phyloP scores from a whole-genome alignment of 2,797 vertebrate genomes.

The Amphiprion clarkii region DNA sequence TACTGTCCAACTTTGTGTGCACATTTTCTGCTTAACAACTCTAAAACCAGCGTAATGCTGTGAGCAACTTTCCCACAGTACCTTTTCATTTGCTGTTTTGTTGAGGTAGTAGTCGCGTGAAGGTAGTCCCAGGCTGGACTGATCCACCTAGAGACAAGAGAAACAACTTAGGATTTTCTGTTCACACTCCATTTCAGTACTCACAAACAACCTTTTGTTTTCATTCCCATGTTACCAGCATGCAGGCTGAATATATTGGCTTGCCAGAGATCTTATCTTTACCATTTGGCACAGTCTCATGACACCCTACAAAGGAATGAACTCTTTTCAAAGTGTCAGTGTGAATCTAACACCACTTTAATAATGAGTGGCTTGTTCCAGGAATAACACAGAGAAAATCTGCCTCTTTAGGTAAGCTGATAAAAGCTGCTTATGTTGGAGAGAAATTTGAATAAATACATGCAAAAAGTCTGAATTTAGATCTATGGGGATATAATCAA shows the following conservation, averaged over 20 bases:
- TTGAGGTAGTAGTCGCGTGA: constrained; percentile 98
- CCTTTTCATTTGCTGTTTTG: constrained; percentile 96
- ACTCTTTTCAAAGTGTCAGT: constrained; percentile 5
- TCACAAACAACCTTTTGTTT: constrained; percentile 45
- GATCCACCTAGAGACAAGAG: constrained; percentile 89
- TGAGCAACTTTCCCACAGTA: constrained; percentile 48
- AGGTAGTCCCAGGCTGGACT: constrained; percentile 93
- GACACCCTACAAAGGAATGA: constrained; percentile 2
- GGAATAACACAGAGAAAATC: constrained; percentile 12
- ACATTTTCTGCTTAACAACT: constrained; percentile 1
- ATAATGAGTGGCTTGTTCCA: constrained; percentile 6
- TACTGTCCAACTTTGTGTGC: neutral
- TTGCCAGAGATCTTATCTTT: constrained; percentile 23
- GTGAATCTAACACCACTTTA: neutral
- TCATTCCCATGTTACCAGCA: constrained; percentile 23
- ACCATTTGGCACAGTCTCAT: constrained; percentile 21
- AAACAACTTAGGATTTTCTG: constrained; percentile 38
- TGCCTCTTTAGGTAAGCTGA: neutral
- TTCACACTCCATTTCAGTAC: neutral
- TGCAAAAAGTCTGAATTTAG: neutral
- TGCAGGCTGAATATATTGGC: constrained; percentile 14
- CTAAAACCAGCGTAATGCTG: neutral
- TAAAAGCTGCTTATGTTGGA: neutral
- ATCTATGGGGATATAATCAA: neutral
- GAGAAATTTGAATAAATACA: too few species aligned